These are phyloP conservation scores for Neosilurus hyrtlii DNA, from an alignment of 2,797 vertebrate species.

Conservation along the genomic window DNA sequence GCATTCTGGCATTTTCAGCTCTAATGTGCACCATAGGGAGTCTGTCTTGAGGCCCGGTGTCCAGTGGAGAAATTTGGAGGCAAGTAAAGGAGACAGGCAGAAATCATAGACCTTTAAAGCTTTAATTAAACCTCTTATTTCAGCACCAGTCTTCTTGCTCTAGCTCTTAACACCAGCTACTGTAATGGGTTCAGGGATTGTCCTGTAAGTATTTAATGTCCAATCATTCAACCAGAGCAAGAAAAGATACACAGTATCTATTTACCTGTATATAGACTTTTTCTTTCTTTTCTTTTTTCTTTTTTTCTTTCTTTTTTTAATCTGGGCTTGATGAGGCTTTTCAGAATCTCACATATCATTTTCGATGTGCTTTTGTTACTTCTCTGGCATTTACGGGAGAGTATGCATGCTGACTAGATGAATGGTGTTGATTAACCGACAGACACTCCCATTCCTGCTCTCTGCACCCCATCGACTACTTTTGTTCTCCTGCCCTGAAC, in stretches of 20 bases:
- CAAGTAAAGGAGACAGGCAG: constrained; percentile 24
- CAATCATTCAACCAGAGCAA: not conserved
- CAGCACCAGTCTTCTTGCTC: constrained; percentile 21
- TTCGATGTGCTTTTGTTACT: not conserved
- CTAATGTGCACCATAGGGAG: constrained; percentile 53
- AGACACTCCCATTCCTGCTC: not conserved
- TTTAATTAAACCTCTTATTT: constrained; percentile 59
- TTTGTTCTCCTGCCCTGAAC: constrained; percentile 38
- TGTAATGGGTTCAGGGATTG: not conserved
- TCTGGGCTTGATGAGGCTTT: not conserved
- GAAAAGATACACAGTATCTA: not conserved
- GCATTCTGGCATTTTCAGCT: constrained; percentile 54
- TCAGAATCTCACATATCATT: not conserved
- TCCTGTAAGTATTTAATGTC: constrained; percentile 1
- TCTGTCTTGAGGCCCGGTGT: constrained; percentile 44
- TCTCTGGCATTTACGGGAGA: not conserved
- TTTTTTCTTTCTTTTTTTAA: not conserved
- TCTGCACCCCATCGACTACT: constrained; percentile 25
- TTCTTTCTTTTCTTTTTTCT: not conserved
- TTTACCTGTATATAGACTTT: not conserved
- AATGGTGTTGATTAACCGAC: constrained; percentile 34
- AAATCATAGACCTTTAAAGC: constrained; percentile 53
- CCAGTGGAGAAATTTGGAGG: constrained; percentile 42
- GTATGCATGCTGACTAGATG: not conserved
- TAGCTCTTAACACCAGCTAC: not conserved